These are phyloP conservation scores for Cephus rjabovi DNA, from an alignment of 2,888 invertebrate genomes.

Conservation along the genomic window DNA sequence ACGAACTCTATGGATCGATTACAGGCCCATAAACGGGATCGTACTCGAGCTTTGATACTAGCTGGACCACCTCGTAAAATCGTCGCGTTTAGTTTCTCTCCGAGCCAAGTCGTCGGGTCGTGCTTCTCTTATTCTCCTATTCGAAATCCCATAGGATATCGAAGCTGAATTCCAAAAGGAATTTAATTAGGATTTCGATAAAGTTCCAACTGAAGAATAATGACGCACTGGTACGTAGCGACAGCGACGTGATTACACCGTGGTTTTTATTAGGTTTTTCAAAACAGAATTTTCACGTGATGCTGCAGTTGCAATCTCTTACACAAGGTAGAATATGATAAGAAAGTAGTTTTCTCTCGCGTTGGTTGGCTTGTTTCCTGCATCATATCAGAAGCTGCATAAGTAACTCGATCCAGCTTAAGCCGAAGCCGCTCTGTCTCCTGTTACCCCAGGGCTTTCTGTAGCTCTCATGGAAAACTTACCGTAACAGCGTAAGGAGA, in stretches of 20 bases:
- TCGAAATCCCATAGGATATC: not conserved
- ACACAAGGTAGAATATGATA: not conserved
- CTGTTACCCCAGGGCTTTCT: slow-evolving; percentile 1
- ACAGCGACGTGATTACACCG: no score
- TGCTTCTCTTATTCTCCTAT: not conserved
- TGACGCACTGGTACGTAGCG: not conserved
- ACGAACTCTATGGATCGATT: not conserved
- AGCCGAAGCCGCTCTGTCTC: slow-evolving; percentile 1
- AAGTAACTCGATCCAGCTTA: slow-evolving; percentile 6
- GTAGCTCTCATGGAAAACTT: not conserved
- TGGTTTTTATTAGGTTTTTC: not conserved
- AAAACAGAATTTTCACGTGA: not conserved
- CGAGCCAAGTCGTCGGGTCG: no score
- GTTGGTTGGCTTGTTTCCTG: not conserved
- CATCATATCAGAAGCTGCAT: not conserved
- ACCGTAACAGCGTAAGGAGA: not conserved
- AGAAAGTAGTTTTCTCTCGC: not conserved
- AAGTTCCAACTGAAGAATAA: no score
- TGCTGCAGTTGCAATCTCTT: not conserved
- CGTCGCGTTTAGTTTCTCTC: not conserved
- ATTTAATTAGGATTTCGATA: no score
- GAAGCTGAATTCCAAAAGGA: not conserved
- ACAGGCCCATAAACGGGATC: not conserved
- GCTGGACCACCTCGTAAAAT: not conserved
- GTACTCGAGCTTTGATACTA: not conserved